A percentile compares a stretch with the other conserved stretches of the same genome.
These are phyloP conservation scores for Antennarius maculatus DNA, from an alignment of 2,797 vertebrate species.

Conservation along the genomic window DNA sequence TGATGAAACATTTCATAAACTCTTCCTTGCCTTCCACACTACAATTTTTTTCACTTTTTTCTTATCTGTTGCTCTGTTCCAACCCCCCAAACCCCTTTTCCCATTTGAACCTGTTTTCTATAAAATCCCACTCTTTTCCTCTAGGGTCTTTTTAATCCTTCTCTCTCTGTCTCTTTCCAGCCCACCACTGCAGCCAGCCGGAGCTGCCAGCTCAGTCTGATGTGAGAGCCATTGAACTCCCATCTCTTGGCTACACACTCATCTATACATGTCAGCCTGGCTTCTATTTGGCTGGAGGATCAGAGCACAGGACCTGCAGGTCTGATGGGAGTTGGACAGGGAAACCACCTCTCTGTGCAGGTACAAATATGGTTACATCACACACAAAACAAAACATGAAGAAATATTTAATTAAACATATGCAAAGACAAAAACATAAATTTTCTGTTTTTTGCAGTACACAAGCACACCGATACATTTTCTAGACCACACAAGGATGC, in stretches of 20 bases:
- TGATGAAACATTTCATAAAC: not conserved
- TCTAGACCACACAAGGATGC: not conserved
- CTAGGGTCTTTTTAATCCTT: slow-evolving; percentile 21
- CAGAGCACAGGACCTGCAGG: slow-evolving; percentile 96
- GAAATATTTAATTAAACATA: not conserved
- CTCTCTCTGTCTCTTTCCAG: slow-evolving; percentile 67
- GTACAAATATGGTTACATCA: slow-evolving; percentile 72
- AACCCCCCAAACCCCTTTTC: not conserved
- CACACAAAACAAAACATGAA: not conserved
- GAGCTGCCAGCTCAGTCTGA: slow-evolving; percentile 93
- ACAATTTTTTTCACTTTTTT: not conserved
- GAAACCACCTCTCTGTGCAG: slow-evolving; percentile 92
- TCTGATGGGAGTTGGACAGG: slow-evolving; percentile 98
- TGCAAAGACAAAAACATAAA: not conserved
- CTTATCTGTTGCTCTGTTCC: slow-evolving; percentile 14
- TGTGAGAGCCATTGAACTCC: slow-evolving; percentile 93
- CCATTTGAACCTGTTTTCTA: slow-evolving; percentile 17
- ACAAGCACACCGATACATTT: not conserved
- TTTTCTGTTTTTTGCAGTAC: not conserved
- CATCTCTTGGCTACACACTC: slow-evolving; percentile 96
- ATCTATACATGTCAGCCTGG: slow-evolving; percentile 97
- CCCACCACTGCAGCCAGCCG: slow-evolving; percentile 95
- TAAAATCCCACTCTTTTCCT: slow-evolving; percentile 8
- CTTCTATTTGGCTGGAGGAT: slow-evolving; percentile 94
- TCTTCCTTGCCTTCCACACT: slow-evolving; percentile 26